Base-by-base conservation (phyloP, 2,888 invertebrate genomes). In the Melipona bicolor region DNA sequence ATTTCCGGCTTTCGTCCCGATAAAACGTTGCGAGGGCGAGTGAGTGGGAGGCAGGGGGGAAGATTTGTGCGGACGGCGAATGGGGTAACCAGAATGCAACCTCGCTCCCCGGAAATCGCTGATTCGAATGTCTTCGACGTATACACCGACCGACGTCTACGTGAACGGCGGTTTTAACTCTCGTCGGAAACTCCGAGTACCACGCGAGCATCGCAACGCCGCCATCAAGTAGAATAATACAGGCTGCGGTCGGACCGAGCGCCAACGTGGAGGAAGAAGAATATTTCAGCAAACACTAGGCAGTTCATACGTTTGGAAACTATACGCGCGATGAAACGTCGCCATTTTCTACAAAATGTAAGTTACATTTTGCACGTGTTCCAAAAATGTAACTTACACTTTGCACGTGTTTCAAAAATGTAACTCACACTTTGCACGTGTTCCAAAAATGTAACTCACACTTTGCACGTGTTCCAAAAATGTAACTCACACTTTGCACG, bases 51-150 rank as follows among this genome's bases (percentile, higher is more conserved):
- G 21, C 15, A 24, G 32, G 11, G 62, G 11, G 64, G 15, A 24
- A 78, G 81, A 85, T 81, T 73, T 62, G 81, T 76, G 65, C 61
- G 59, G 54, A 54, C 70, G 17, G 50, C 19, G 70, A 74, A 52
- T 56, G 71, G 49, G 71, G 77, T 67, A 84, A 84, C 79, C 84
- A 74, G 85, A 80, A 79, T 76, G 84, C 72, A 19, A 70, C 59
- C 69, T 61, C 62, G 69, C 71, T 21, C 77, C 65, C 67, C 43
- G 62, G 81, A 85, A 78, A 85, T 85, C 86, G 86, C 86, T 85
- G 86, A 81, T 78, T 69, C 81, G 81, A 78, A 75, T 75, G 86
- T 85, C 75, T 78, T 78, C 84, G 84, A 79, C 67, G 24, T 77
- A 80, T 52, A 79, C 85, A 24, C 67, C 59, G 43, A 9, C 32